A percentile compares a stretch with the other conserved stretches of the same genome.
Conservation (phyloP, 2,113 vertebrate genomes). For the Muscicapa adusta region DNA sequence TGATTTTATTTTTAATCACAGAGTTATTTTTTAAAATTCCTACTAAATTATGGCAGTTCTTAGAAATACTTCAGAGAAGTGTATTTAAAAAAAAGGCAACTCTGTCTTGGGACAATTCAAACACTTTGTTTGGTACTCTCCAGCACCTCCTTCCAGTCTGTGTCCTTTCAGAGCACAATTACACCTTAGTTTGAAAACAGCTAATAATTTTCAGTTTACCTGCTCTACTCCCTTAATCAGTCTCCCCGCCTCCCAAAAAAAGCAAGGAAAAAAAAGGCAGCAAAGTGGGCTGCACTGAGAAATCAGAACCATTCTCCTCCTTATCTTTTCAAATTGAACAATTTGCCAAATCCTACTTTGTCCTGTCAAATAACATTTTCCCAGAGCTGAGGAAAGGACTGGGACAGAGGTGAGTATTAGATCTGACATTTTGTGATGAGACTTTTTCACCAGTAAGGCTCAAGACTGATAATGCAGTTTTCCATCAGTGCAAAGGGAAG, state of each 20-base stretch:
- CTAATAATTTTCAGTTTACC: background rate
- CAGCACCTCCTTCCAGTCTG: background rate
- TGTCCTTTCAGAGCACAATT: background rate
- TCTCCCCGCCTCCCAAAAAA: background rate
- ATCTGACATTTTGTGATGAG: background rate
- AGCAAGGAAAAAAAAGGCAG: background rate
- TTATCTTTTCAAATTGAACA: background rate
- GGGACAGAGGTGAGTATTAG: background rate
- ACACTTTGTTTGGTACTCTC: background rate
- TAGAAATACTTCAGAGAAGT: background rate
- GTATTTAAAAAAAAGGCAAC: background rate
- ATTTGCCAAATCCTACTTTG: slow-evolving; percentile 5
- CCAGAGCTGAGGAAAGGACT: background rate
- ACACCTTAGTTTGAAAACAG: background rate
- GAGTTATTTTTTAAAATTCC: background rate
- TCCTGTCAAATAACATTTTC: background rate
- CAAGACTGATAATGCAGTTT: background rate
- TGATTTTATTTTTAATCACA: background rate
- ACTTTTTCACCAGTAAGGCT: background rate
- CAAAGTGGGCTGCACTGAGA: background rate
- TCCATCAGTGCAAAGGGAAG: background rate
- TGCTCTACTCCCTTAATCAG: background rate
- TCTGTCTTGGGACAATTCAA: background rate
- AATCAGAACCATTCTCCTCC: background rate
- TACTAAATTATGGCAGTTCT: background rate